A percentile compares a stretch with the other conserved stretches of the same genome.
These are phyloP conservation scores for Pachypanchax playfairii DNA, from an alignment of 2,113 vertebrate genomes.

Conservation along the genomic window DNA sequence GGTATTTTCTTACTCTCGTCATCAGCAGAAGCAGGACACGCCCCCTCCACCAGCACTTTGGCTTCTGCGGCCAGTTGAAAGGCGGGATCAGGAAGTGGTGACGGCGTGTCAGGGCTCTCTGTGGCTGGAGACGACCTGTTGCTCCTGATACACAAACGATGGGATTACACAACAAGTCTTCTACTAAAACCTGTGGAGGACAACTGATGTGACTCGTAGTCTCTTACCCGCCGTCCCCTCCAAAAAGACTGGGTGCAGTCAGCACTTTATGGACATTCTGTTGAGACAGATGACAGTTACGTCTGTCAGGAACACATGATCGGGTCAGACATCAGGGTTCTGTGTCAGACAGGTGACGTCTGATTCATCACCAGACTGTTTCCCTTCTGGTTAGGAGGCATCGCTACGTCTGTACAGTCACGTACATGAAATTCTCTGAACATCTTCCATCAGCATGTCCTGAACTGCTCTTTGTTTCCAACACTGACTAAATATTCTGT, in stretches of 20 bases:
- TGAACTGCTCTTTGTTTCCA: too few species aligned
- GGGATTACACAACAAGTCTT: neutral
- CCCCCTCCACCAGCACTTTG: conserved; percentile 76
- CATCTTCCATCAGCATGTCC: too few species aligned
- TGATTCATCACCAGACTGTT: too few species aligned
- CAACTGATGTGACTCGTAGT: neutral
- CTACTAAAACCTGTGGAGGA: neutral
- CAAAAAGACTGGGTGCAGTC: conserved; percentile 72
- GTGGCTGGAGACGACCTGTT: conserved; percentile 43
- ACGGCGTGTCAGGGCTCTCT: conserved; percentile 61
- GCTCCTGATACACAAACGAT: conserved; percentile 43
- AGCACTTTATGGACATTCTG: conserved; percentile 90
- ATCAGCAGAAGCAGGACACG: conserved; percentile 44
- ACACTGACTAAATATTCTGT: too few species aligned
- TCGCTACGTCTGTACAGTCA: too few species aligned
- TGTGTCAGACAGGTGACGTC: too few species aligned
- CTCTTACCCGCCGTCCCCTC: conserved; percentile 80
- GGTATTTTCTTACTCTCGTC: conserved; percentile 63
- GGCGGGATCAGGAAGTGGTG: conserved; percentile 66
- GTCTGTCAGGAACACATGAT: too few species aligned
- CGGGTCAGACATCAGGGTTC: too few species aligned
- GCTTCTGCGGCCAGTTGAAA: conserved; percentile 77
- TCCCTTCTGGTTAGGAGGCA: too few species aligned
- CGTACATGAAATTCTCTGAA: too few species aligned
- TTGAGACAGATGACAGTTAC: conserved; percentile 11